Evolutionary conservation across 2,797 vertebrate genomes (phyloP).

Genomic region (Gadopsis marmoratus): DNA sequence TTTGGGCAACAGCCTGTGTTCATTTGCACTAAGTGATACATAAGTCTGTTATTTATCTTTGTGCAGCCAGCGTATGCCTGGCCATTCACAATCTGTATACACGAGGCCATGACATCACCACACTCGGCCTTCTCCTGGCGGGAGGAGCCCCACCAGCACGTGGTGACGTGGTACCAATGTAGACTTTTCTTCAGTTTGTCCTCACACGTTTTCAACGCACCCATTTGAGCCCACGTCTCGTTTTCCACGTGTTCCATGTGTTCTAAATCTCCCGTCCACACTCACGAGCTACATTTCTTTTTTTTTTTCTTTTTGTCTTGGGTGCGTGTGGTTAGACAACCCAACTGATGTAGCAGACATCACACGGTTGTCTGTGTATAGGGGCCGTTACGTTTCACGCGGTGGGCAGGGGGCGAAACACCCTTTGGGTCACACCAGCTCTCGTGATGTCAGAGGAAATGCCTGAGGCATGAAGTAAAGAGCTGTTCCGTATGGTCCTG

Average conservation of each 20-base stretch:
- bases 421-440: conserved; percentile 69
- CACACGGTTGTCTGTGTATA: conserved; percentile 42
- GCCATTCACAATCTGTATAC: conserved; percentile 32
- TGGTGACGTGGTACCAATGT: background rate
- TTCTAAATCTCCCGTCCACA: conserved; percentile 17
- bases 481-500: conserved; percentile 48
- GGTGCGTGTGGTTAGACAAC: conserved; percentile 12
- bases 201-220: background rate
- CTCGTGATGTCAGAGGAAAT: conserved; percentile 82
- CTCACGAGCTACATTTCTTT: conserved; percentile 4
- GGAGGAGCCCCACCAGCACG: background rate
- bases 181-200: background rate
- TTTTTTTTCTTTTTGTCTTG: no score
- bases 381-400: conserved; percentile 46
- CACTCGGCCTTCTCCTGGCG: conserved; percentile 6
- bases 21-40: conserved; percentile 23
- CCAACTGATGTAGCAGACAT: conserved; percentile 37
- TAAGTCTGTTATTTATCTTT: conserved; percentile 15
- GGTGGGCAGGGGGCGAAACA: conserved; percentile 24
- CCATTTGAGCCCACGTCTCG: background rate
- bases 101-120: conserved; percentile 46
- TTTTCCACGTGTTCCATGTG: conserved; percentile 10
- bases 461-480: conserved; percentile 76
- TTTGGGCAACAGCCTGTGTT: conserved; percentile 3
- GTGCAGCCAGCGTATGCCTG: background rate